Percentiles rank a stretch among this genome's conserved stretches.
These are phyloP conservation scores for Actinemys pallida DNA, from an alignment of 2,113 vertebrate species.

Conservation along the genomic window DNA sequence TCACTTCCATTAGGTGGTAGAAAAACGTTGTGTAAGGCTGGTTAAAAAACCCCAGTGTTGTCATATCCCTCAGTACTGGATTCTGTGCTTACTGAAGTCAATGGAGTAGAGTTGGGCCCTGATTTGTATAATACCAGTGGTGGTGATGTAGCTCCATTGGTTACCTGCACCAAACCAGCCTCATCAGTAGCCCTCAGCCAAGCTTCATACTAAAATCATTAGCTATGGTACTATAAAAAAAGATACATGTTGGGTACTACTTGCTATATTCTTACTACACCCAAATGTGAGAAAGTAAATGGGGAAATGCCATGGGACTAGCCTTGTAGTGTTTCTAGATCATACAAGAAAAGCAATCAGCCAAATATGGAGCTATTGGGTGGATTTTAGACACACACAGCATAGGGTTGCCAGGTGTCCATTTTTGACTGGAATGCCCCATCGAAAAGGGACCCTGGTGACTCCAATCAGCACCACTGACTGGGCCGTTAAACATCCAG, in stretches of 20 bases:
- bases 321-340: not conserved
- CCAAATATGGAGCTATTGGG: not conserved
- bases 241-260: not conserved
- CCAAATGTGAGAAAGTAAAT: not conserved
- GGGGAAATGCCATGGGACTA: not conserved
- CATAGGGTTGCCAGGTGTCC: too few relatives aligned
- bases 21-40: not conserved
- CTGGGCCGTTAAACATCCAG: too few relatives aligned
- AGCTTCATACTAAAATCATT: not conserved
- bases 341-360: not conserved
- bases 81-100: not conserved
- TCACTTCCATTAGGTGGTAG: not conserved
- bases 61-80: not conserved
- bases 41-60: not conserved
- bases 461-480: too few relatives aligned
- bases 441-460: too few relatives aligned
- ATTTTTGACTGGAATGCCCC: too few relatives aligned
- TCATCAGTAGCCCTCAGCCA: not conserved
- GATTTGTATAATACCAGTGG: not conserved
- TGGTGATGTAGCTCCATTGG: not conserved
- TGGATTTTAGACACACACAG: too few relatives aligned
- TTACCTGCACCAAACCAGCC: not conserved
- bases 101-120: not conserved
- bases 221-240: not conserved
- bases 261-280: not conserved